These are phyloP conservation scores for Catajapyx aquilonaris DNA, from an alignment of 1,140 invertebrate species.

Conservation along the genomic window DNA sequence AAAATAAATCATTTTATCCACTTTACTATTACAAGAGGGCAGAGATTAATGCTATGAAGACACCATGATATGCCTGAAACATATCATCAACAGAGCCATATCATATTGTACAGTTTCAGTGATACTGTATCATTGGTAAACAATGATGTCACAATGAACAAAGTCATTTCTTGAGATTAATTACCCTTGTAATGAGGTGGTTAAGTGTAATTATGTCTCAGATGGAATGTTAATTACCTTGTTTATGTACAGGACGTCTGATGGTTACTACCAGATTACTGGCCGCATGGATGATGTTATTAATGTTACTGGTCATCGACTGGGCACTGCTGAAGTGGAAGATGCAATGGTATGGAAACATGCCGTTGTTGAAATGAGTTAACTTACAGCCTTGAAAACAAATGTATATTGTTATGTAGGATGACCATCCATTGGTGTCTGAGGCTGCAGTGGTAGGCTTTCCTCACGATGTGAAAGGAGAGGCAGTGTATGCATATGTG, in stretches of 20 bases:
- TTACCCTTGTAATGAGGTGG: too few relatives aligned
- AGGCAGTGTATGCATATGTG: conserved; percentile 40
- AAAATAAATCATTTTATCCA: too few relatives aligned
- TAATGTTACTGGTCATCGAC: conserved; percentile 40
- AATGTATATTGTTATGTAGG: too few relatives aligned
- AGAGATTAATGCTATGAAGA: too few relatives aligned
- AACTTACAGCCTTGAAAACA: too few relatives aligned
- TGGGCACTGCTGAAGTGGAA: conserved; percentile 37
- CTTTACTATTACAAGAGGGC: too few relatives aligned
- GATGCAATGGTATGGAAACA: conserved; percentile 14
- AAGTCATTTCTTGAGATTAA: too few relatives aligned
- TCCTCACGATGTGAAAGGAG: conserved; percentile 37
- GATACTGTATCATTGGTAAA: too few relatives aligned
- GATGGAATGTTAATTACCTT: neutral
- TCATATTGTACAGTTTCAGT: too few relatives aligned
- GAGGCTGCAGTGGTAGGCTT: conserved; percentile 39
- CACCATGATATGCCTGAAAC: too few relatives aligned
- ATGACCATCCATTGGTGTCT: conserved; percentile 23
- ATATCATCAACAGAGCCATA: too few relatives aligned
- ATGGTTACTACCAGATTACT: conserved; percentile 43
- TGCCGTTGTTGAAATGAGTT: neutral
- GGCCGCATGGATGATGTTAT: conserved; percentile 43
- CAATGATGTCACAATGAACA: too few relatives aligned
- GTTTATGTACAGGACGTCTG: conserved; percentile 14
- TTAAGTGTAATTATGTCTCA: neutral